Base-by-base conservation (phyloP, 2,113 vertebrate species). In the Archocentrus centrarchus region DNA sequence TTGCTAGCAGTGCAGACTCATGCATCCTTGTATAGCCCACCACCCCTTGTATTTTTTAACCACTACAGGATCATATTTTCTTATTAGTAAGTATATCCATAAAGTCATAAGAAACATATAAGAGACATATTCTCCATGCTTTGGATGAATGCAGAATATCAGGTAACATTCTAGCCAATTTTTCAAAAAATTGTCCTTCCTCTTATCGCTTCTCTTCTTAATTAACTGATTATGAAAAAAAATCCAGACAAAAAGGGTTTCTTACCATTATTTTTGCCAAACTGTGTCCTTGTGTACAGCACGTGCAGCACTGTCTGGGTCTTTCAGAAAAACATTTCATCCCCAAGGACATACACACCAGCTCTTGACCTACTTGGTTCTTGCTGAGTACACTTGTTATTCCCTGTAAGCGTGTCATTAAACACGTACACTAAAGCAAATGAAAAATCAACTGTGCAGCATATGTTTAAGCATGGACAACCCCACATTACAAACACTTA, bases 311-410 rank as follows among this genome's bases (percentile, higher is more conserved):
- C 81, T 57, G 47, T 57, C 79, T 22, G 58, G 27, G 32, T 55
- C 41, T 84, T 82, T 66, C 27, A 83, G 60, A 39, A 80, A 87
- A 87, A 90, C 83, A 86, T 68, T 82, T 50, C n/a, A 7, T 85
- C 84, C 79, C 79, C 35, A 50, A 83, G 70, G 88, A 88, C 80
- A 62, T 30, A 59, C 55, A 55, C 24, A 11, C 50, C 32, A 82
- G 24, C 66, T 76, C n/a, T n/a, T 80, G 63, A 20, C 83, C 41
- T 58, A 75, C 32, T 35, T 6, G 57, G 15, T 63, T 75, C 15
- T 11, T 27, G 24, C 17, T 44, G 59, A 59, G 2, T 30, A 20
- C 37, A 39, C 10, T 11, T 9, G 50, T n/a, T 6, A 22, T 66
- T 79, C 27, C 6, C 59, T 9, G 7, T 7, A 37, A 58, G 17